These are phyloP conservation scores for Odontocolon sp. DNA, from an alignment of 2,888 invertebrate genomes.

Conservation along the genomic window DNA sequence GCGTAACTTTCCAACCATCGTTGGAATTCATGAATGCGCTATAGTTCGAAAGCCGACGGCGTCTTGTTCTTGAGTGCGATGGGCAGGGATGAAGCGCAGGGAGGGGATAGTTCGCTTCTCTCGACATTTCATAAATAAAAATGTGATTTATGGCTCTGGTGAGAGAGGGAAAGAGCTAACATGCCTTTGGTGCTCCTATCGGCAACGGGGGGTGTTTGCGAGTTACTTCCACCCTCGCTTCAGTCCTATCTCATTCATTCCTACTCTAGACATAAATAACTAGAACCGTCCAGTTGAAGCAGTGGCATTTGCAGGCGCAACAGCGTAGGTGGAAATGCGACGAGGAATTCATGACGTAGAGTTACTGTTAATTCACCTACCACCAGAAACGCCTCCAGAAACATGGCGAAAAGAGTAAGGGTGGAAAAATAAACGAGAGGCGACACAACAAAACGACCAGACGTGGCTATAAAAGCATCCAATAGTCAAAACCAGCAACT, in stretches of 20 bases:
- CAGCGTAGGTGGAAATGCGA: no score
- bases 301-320: neutral
- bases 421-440: no score
- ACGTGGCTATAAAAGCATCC: no score
- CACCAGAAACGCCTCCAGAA: no score
- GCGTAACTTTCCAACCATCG: constrained; percentile 1
- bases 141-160: constrained; percentile 2
- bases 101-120: neutral
- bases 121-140: constrained; percentile 18
- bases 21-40: constrained; percentile 19
- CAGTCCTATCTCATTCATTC: neutral
- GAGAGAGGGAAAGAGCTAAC: neutral
- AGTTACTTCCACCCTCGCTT: neutral
- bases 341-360: no score
- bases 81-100: neutral
- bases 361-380: no score
- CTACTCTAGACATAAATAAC: neutral
- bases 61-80: neutral
- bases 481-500: no score
- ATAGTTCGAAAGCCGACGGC: constrained; percentile 10
- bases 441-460: no score
- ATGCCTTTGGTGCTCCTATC: no score
- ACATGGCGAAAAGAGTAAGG: no score
- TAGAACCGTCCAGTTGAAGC: neutral
- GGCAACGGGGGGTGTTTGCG: neutral